Conservation (phyloP, 2,888 invertebrate species). For the Phortica magna region DNA sequence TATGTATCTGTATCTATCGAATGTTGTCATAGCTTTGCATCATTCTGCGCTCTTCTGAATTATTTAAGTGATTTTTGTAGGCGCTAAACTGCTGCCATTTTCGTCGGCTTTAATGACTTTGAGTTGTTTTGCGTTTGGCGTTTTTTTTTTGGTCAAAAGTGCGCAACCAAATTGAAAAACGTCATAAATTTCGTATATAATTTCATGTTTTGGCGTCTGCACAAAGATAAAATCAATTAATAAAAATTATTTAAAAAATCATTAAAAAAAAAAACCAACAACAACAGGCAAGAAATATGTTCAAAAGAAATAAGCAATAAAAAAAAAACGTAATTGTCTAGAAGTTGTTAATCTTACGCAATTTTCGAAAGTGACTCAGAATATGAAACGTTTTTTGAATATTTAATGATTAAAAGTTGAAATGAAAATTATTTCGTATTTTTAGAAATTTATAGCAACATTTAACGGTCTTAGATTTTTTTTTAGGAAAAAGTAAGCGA, state of each 20-base stretch:
- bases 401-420: too few relatives aligned
- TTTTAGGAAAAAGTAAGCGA: too few relatives aligned
- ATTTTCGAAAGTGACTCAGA: too few relatives aligned
- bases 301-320: background rate
- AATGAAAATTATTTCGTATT: too few relatives aligned
- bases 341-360: too few relatives aligned
- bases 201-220: conserved; percentile 6
- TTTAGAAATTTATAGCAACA: too few relatives aligned
- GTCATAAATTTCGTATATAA: background rate
- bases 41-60: background rate
- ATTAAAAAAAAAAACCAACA: background rate
- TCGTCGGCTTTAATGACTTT: background rate
- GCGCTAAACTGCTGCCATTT: conserved; percentile 22
- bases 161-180: conserved; percentile 1
- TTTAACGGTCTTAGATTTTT: too few relatives aligned
- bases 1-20: background rate
- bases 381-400: too few relatives aligned
- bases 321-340: background rate
- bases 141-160: background rate
- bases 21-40: background rate
- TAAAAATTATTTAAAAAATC: background rate
- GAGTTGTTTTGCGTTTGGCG: background rate
- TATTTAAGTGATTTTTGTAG: conserved; percentile 1
- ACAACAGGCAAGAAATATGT: background rate
- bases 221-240: conserved; percentile 15